Evolutionary conservation across 2,888 invertebrate genomes (phyloP).

Genomic region (Idaea aversata): DNA sequence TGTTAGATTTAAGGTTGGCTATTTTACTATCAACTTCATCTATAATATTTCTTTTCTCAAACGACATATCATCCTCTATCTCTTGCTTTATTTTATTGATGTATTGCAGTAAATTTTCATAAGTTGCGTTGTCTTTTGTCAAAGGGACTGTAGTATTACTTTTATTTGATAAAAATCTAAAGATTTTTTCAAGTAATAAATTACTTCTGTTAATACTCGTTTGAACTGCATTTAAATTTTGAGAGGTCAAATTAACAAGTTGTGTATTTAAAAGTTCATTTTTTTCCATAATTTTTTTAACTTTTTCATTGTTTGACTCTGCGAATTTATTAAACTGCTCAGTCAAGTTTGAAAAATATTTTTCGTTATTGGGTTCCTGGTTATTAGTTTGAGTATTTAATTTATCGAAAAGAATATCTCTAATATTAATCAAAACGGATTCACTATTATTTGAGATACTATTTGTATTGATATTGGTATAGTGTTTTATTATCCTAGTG

Average conservation of each 20-base stretch:
- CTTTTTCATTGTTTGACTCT: not conserved
- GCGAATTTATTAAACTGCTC: slow-evolving; percentile 21
- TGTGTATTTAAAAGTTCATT: slow-evolving; percentile 11
- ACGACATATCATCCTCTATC: slow-evolving; percentile 31
- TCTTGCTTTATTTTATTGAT: slow-evolving; percentile 37
- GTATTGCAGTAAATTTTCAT: slow-evolving; percentile 31
- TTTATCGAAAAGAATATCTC: slow-evolving; percentile 29
- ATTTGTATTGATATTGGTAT: not conserved
- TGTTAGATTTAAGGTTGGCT: slow-evolving; percentile 18
- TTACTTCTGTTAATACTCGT: slow-evolving; percentile 19
- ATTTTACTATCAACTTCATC: slow-evolving; percentile 36
- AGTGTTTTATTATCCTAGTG: slow-evolving; percentile 7
- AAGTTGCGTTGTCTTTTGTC: slow-evolving; percentile 28
- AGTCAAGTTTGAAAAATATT: slow-evolving; percentile 28
- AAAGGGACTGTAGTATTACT: slow-evolving; percentile 17
- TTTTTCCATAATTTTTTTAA: slow-evolving; percentile 15
- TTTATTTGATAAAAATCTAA: slow-evolving; percentile 18
- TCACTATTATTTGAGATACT: slow-evolving; percentile 17
- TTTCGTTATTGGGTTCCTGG: slow-evolving; percentile 11
- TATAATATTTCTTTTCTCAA: slow-evolving; percentile 36
- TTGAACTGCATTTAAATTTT: slow-evolving; percentile 1
- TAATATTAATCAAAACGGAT: slow-evolving; percentile 28
- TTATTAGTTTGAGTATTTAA: slow-evolving; percentile 16
- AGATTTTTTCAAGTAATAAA: slow-evolving; percentile 21
- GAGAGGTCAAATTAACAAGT: slow-evolving; percentile 21